These are phyloP conservation scores for Cyphomyrus plagiostoma DNA, from an alignment of 2,113 vertebrate genomes.

Conservation along the genomic window DNA sequence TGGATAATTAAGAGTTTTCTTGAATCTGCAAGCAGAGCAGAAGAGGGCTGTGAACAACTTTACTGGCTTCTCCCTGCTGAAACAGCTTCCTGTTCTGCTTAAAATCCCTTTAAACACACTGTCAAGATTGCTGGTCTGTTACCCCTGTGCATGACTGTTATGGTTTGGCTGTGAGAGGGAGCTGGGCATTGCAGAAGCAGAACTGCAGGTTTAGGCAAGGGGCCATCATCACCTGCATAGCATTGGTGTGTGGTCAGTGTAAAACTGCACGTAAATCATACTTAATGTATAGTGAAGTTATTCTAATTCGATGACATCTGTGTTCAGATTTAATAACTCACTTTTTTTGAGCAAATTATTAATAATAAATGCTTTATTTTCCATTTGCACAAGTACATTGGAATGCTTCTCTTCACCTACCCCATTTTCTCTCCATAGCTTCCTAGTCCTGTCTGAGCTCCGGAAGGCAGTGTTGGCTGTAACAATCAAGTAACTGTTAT, in stretches of 20 bases:
- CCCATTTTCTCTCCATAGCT: not conserved
- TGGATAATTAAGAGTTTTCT: constrained; percentile 5
- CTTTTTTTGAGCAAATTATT: not conserved
- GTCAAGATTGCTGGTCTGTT: not conserved
- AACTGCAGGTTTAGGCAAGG: not conserved
- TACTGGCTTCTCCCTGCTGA: not conserved
- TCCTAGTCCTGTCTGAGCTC: not conserved
- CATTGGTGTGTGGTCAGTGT: not conserved
- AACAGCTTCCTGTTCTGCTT: not conserved
- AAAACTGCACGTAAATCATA: not conserved
- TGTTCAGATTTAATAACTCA: not conserved
- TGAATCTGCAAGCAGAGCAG: not conserved
- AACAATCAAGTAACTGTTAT: not conserved
- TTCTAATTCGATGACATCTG: not conserved
- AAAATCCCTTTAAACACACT: no score
- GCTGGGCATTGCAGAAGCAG: not conserved
- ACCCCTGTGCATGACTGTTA: no score
- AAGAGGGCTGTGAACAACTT: not conserved
- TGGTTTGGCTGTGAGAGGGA: not conserved
- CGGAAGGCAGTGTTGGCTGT: not conserved
- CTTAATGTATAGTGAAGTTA: not conserved
- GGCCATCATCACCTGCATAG: not conserved
- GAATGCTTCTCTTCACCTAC: not conserved
- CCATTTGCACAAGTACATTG: not conserved
- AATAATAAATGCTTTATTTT: not conserved